These are phyloP conservation scores for Arenaria interpres DNA, from an alignment of 2,113 vertebrate genomes.

Conservation along the genomic window DNA sequence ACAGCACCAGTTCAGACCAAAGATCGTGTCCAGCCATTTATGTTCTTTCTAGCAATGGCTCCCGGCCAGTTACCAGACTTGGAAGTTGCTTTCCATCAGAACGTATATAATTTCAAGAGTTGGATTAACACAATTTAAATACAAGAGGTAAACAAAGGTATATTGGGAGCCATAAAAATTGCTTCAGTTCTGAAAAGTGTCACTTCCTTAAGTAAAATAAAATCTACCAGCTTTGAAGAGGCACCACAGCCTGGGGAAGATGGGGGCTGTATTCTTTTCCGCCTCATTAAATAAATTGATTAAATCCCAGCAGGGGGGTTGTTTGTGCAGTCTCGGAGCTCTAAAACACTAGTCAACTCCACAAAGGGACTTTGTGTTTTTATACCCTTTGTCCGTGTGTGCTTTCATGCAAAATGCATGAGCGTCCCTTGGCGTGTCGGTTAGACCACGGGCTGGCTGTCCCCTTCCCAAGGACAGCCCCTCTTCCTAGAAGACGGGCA, in stretches of 20 bases:
- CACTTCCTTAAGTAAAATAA: not conserved
- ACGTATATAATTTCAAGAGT: not conserved
- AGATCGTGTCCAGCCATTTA: not conserved
- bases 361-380: not conserved
- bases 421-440: not conserved
- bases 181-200: not conserved
- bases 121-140: not conserved
- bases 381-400: rapidly evolving
- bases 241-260: not conserved
- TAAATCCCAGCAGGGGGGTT: not conserved
- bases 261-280: not conserved
- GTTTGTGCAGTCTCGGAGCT: not conserved
- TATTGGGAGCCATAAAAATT: not conserved
- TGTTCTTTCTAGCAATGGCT: not conserved
- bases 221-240: not conserved
- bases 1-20: not conserved
- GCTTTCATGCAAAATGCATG: not conserved
- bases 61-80: not conserved
- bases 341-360: not conserved
- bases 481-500: not conserved
- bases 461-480: not conserved
- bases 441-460: not conserved
- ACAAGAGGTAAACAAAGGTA: not conserved
- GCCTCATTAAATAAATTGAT: not conserved
- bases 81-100: not conserved